Conservation (phyloP, 2,797 vertebrate species). For the Coranthus polyacanthus region DNA sequence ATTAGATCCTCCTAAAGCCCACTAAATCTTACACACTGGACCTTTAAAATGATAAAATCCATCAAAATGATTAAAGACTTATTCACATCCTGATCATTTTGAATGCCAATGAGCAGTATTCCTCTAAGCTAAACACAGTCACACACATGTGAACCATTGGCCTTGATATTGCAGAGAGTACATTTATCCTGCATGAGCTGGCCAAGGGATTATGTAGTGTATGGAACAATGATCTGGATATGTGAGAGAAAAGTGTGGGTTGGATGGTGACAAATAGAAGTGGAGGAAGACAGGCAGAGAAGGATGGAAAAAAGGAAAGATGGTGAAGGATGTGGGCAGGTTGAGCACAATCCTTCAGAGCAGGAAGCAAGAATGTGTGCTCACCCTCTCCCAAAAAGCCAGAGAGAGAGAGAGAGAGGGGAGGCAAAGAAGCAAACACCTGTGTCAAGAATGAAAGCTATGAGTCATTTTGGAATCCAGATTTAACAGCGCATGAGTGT, state of each 20-base stretch:
- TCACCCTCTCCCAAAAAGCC: constrained; percentile 61
- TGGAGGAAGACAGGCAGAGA: constrained; percentile 74
- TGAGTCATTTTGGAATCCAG: constrained; percentile 65
- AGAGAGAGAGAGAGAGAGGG: too few relatives aligned
- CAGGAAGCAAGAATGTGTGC: constrained; percentile 60
- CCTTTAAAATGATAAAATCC: too few relatives aligned
- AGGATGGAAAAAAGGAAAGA: constrained; percentile 61
- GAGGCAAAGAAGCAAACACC: constrained; percentile 66
- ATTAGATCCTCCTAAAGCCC: too few relatives aligned
- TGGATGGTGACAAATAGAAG: constrained; percentile 70
- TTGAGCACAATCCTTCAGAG: constrained; percentile 54
- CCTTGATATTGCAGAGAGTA: too few relatives aligned
- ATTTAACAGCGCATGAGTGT: constrained; percentile 58
- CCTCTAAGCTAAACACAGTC: constrained; percentile 26
- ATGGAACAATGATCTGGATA: too few relatives aligned
- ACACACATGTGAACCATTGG: constrained; percentile 36
- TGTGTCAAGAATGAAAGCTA: constrained; percentile 64
- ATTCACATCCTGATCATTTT: too few relatives aligned
- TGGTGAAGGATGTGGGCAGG: constrained; percentile 70
- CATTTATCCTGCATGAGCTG: too few relatives aligned
- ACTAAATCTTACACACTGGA: too few relatives aligned
- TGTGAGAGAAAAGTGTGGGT: constrained; percentile 66
- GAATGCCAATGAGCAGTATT: too few relatives aligned
- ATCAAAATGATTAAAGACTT: too few relatives aligned
- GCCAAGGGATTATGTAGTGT: too few relatives aligned